Conservation (phyloP, 2,113 vertebrate species). For the Lophius piscatorius region DNA sequence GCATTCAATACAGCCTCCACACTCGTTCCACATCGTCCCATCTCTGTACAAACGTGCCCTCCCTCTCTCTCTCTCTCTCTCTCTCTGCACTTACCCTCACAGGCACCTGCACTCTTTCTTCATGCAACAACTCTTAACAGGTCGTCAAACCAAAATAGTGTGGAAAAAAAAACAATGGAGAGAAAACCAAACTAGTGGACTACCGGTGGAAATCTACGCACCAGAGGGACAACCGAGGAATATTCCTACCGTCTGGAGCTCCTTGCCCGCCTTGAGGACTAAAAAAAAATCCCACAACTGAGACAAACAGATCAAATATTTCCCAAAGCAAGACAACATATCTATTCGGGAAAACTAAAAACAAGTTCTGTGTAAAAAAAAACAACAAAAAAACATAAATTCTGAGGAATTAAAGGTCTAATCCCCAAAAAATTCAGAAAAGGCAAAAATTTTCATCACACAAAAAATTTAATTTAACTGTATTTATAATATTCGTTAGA, state of each 20-base stretch:
- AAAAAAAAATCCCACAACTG: too few relatives aligned
- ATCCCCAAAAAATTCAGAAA: too few relatives aligned
- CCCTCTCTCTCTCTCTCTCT: too few relatives aligned
- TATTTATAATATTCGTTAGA: too few relatives aligned
- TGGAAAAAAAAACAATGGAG: slow-evolving; percentile 50
- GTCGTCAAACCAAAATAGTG: slow-evolving; percentile 43
- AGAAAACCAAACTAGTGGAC: slow-evolving; percentile 65
- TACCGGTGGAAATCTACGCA: slow-evolving; percentile 54
- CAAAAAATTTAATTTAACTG: too few relatives aligned
- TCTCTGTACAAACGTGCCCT: slow-evolving; percentile 30
- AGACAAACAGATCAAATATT: too few relatives aligned
- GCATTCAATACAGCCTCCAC: slow-evolving; percentile 30
- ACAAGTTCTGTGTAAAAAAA: too few relatives aligned
- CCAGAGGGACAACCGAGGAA: slow-evolving; percentile 52
- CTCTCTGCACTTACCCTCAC: slow-evolving; percentile 36
- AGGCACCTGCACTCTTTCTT: slow-evolving; percentile 56
- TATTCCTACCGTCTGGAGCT: slow-evolving; percentile 70
- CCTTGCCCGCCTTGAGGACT: slow-evolving; percentile 47
- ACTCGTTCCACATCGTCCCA: slow-evolving; percentile 31
- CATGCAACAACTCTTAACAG: slow-evolving; percentile 65
- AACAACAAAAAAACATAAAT: too few relatives aligned
- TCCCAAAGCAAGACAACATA: too few relatives aligned
- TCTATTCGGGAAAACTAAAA: too few relatives aligned
- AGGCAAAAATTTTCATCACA: too few relatives aligned
- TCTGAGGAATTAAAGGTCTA: too few relatives aligned